Conservation (phyloP, 1,140 invertebrate genomes). For the Saccostrea echinata region DNA sequence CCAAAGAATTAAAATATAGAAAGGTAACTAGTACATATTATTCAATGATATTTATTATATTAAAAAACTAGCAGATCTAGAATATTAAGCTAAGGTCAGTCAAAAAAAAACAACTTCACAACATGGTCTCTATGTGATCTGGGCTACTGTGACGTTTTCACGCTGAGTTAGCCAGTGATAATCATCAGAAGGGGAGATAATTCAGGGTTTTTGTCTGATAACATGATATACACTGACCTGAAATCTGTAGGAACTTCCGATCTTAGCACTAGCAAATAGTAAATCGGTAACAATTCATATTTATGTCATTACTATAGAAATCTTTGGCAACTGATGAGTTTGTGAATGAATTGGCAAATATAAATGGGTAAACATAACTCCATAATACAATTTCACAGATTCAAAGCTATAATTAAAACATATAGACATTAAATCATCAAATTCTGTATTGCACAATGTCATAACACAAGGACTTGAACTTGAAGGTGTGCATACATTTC, state of each 20-base stretch:
- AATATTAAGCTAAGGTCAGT: neutral
- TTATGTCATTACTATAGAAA: neutral
- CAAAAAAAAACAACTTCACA: neutral
- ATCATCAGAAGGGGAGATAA: neutral
- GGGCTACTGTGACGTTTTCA: neutral
- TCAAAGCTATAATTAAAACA: no score
- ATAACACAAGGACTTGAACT: no score
- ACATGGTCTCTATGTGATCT: neutral
- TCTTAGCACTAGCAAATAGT: neutral
- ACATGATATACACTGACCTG: neutral
- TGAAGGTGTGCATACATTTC: no score
- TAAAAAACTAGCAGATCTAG: neutral
- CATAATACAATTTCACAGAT: no score
- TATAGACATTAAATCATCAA: no score
- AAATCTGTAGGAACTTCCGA: slow-evolving; percentile 7
- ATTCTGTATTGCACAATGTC: no score
- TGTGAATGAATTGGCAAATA: neutral
- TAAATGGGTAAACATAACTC: no score
- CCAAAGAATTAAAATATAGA: neutral
- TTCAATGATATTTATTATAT: neutral
- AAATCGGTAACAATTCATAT: neutral
- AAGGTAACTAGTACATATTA: neutral
- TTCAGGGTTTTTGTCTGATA: neutral
- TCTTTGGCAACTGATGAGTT: neutral
- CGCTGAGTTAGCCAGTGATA: neutral